Base-by-base conservation (phyloP, 2,113 vertebrate species). In the Tetraodon nigroviridis region DNA sequence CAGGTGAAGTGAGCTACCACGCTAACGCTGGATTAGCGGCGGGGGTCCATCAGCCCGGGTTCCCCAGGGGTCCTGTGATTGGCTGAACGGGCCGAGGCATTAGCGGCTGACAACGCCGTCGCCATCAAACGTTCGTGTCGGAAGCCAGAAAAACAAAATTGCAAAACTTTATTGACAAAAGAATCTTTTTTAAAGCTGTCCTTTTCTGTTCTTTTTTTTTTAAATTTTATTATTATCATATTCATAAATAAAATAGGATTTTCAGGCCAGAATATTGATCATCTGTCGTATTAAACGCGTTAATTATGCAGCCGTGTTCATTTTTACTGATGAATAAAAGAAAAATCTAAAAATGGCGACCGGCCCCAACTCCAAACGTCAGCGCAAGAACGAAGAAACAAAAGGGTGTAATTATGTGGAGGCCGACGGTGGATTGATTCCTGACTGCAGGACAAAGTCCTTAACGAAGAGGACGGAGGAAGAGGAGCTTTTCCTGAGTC, bases 391-490 rank as follows among this genome's bases (percentile, higher is more conserved):
- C 10, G 32, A 37, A 37, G 11, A 37, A 37, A 37, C 32, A 37
- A 37, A 37, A 37, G 11, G 11, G 32, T 37, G 32, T 37, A 37
- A 37, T 37, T 37, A 37, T 12, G 32, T 11, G 32, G 6, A 37
- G 32, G 32, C 32, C 32, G 65, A 82, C 77, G 63, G n/a, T 27
- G 76, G 81, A 84, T 82, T 84, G 83, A 88, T 87, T 82, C 21
- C 64, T 84, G 52, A 81, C 85, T 86, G 68, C 75, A 84, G 88
- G 86, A 89, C 83, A 89, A 86, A 64, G 79, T 81, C 70, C 70
- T 82, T 71, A 58, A 77, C 79, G 75, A 86, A 74, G 79, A 79
- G 74, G 64, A 46, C 67, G 58, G 65, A 79, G 64, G 58, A 37
- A 37, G 32, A 37, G 32, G 45, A 61, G 53, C 55, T n/a, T 27